Conservation (phyloP, 1,140 invertebrate genomes). For the Chrysopa pallens region DNA sequence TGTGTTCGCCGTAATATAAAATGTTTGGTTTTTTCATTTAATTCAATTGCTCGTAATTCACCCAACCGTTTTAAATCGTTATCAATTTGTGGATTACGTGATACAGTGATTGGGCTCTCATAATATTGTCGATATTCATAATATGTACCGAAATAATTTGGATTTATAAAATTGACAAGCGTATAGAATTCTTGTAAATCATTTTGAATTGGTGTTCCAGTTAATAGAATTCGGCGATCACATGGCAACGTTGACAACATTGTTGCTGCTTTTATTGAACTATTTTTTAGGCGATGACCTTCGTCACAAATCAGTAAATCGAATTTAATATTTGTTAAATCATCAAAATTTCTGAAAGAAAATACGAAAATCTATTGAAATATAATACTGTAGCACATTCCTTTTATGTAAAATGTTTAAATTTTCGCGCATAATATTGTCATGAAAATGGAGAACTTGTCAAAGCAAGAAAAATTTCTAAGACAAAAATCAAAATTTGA, state of each 20-base stretch:
- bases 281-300: constrained; percentile 47
- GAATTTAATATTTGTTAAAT: constrained; percentile 36
- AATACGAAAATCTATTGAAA: too few species aligned
- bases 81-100: constrained; percentile 31
- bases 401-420: too few species aligned
- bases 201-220: constrained; percentile 61
- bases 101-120: constrained; percentile 39
- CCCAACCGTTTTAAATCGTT: constrained; percentile 29
- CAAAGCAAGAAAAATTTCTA: too few species aligned
- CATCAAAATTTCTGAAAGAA: constrained; percentile 27
- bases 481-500: too few species aligned
- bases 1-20: constrained; percentile 52
- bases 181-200: constrained; percentile 49
- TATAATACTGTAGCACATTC: too few species aligned
- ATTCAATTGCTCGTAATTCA: constrained; percentile 31
- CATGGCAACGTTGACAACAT: constrained; percentile 27
- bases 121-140: constrained; percentile 36
- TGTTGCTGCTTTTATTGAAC: constrained; percentile 37
- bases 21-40: constrained; percentile 32
- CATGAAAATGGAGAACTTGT: too few species aligned
- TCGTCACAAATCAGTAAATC: constrained; percentile 46
- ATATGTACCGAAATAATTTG: constrained; percentile 34
- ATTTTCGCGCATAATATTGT: too few species aligned
- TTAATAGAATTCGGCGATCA: constrained; percentile 35
- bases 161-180: constrained; percentile 46